These are phyloP conservation scores for Nomada fabriciana DNA, from an alignment of 2,888 invertebrate genomes.

Conservation along the genomic window DNA sequence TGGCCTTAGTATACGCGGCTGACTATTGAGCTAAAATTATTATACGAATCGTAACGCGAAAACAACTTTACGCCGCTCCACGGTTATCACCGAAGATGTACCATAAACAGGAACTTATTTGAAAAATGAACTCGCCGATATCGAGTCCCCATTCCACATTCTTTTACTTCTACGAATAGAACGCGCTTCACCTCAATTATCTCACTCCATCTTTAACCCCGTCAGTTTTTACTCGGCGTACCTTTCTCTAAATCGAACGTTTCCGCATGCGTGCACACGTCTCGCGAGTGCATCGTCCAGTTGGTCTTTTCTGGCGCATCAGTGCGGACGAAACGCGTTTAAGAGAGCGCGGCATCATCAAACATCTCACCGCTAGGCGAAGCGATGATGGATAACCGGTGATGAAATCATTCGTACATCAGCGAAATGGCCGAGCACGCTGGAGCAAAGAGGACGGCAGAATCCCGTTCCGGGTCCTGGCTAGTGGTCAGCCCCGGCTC, in stretches of 20 bases:
- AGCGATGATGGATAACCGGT: slow-evolving; percentile 81
- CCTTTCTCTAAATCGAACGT: slow-evolving; percentile 1
- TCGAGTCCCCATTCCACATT: not conserved
- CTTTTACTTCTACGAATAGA: not conserved
- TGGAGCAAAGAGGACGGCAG: slow-evolving; percentile 7
- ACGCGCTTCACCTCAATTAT: not conserved
- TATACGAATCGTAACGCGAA: not conserved
- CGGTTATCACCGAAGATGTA: no score
- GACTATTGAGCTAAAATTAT: not conserved
- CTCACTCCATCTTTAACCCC: not conserved
- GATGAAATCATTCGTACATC: slow-evolving; percentile 83
- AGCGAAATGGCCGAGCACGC: slow-evolving; percentile 54
- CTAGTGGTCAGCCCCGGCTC: slow-evolving; percentile 55
- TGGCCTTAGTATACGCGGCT: not conserved
- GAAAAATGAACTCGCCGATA: no score
- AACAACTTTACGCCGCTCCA: no score
- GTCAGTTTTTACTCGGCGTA: not conserved
- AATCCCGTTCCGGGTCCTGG: slow-evolving; percentile 26
- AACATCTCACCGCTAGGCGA: slow-evolving; percentile 78
- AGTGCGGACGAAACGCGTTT: slow-evolving; percentile 44
- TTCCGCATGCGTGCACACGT: slow-evolving; percentile 1
- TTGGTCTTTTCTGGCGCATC: slow-evolving; percentile 28
- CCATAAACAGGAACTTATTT: no score
- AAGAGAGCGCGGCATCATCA: slow-evolving; percentile 78
- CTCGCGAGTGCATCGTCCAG: not conserved